phyloP scores from a whole-genome alignment of 2,113 vertebrate genomes.

The Halcyon malimbica region DNA sequence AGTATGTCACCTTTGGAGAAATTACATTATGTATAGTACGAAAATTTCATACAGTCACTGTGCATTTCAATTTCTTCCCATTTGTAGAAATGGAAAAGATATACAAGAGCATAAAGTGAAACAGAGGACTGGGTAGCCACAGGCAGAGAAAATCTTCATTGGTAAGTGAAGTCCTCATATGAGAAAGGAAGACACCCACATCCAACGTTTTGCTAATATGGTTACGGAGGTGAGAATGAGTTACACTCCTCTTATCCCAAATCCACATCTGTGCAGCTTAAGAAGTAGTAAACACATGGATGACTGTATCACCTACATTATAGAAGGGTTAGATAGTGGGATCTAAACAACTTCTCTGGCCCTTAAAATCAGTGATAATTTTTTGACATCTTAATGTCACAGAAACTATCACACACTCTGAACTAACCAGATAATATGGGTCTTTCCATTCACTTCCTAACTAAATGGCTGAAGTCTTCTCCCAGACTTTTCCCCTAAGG shows the following conservation, averaged over 20 bases:
- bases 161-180: background rate
- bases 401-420: background rate
- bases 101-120: background rate
- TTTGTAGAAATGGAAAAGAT: background rate
- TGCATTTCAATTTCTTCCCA: background rate
- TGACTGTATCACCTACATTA: background rate
- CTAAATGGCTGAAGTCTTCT: background rate
- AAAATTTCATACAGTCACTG: background rate
- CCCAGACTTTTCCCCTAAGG: background rate
- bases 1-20: slow-evolving; percentile 31
- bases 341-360: background rate
- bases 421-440: background rate
- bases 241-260: background rate
- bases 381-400: background rate
- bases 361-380: background rate
- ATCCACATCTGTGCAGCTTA: background rate
- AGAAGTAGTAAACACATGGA: background rate
- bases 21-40: slow-evolving; percentile 3
- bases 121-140: background rate
- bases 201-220: background rate
- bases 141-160: background rate
- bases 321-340: background rate
- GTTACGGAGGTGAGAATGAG: background rate
- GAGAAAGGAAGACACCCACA: background rate
- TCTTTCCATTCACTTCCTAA: background rate